Percentiles rank a stretch among this genome's conserved stretches.
These are phyloP conservation scores for Philonicus albiceps DNA, from an alignment of 2,888 invertebrate species.

Conservation along the genomic window DNA sequence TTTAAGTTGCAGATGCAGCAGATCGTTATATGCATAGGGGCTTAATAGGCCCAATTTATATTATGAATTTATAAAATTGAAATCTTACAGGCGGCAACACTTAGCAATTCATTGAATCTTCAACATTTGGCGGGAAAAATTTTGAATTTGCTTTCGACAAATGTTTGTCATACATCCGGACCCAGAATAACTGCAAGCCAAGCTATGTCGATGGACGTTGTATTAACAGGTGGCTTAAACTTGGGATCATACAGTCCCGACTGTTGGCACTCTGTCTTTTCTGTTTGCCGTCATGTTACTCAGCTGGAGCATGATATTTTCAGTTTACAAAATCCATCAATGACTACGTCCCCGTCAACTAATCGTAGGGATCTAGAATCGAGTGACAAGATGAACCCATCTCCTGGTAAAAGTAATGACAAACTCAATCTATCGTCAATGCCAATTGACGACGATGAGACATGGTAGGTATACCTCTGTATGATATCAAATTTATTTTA, in stretches of 20 bases:
- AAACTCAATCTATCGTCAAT: conserved; percentile 69
- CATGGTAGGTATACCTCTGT: conserved; percentile 68
- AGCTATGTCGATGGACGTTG: conserved; percentile 89
- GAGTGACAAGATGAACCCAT: conserved; percentile 57
- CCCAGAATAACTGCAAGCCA: conserved; percentile 86
- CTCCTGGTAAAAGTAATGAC: conserved; percentile 68
- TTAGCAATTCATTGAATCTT: conserved; percentile 87
- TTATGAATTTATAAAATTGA: background rate
- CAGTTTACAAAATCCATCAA: conserved; percentile 71
- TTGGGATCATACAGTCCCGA: conserved; percentile 91
- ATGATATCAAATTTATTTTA: background rate
- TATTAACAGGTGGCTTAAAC: conserved; percentile 86
- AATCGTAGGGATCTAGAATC: conserved; percentile 60
- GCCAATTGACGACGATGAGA: conserved; percentile 76
- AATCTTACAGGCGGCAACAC: conserved; percentile 75
- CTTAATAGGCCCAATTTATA: background rate
- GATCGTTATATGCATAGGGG: background rate
- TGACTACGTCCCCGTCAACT: conserved; percentile 58
- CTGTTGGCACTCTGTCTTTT: conserved; percentile 96
- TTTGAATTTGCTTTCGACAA: conserved; percentile 83
- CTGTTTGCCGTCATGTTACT: conserved; percentile 91
- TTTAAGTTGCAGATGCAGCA: background rate
- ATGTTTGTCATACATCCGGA: conserved; percentile 84
- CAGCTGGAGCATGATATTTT: conserved; percentile 91
- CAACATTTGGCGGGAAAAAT: conserved; percentile 92